phyloP scores from a whole-genome alignment of 2,888 invertebrate species.

The Rutpela maculata region DNA sequence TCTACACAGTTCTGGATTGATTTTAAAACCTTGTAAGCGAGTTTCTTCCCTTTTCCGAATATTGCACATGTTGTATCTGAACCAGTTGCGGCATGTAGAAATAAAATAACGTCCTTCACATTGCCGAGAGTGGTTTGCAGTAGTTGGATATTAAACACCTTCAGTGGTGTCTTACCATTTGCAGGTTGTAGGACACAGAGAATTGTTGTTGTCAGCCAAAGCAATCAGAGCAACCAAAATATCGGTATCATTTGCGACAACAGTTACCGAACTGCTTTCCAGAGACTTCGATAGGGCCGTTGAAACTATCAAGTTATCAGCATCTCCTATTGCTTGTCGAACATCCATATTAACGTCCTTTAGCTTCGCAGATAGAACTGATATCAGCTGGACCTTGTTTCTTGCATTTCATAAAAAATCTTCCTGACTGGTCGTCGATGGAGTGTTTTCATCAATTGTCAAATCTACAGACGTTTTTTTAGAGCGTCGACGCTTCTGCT shows the following conservation, averaged over 20 bases:
- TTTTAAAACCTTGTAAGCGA: too few relatives aligned
- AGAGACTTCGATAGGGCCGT: slow-evolving; percentile 11
- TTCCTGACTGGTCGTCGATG: slow-evolving; percentile 9
- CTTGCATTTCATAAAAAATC: too few relatives aligned
- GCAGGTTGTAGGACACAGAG: slow-evolving; percentile 10
- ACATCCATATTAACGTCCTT: too few relatives aligned
- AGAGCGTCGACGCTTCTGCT: neutral
- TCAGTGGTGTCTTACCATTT: slow-evolving; percentile 9
- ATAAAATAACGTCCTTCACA: slow-evolving; percentile 9
- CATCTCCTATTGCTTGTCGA: too few relatives aligned
- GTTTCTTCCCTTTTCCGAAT: too few relatives aligned
- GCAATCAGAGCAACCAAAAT: slow-evolving; percentile 12
- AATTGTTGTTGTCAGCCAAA: slow-evolving; percentile 1
- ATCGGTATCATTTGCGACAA: slow-evolving; percentile 9
- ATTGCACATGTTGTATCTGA: too few relatives aligned
- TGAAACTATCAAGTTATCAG: too few relatives aligned
- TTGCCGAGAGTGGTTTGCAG: slow-evolving; percentile 8
- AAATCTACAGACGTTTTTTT: slow-evolving; percentile 10
- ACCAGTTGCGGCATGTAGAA: slow-evolving; percentile 4
- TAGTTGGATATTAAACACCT: slow-evolving; percentile 2
- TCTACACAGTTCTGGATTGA: too few relatives aligned
- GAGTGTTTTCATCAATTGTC: slow-evolving; percentile 8
- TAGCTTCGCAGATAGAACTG: too few relatives aligned
- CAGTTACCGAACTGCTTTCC: slow-evolving; percentile 12
- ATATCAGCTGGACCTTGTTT: too few relatives aligned